These are phyloP conservation scores for Belonocnema kinseyi DNA, from an alignment of 1,140 invertebrate species.

Conservation along the genomic window DNA sequence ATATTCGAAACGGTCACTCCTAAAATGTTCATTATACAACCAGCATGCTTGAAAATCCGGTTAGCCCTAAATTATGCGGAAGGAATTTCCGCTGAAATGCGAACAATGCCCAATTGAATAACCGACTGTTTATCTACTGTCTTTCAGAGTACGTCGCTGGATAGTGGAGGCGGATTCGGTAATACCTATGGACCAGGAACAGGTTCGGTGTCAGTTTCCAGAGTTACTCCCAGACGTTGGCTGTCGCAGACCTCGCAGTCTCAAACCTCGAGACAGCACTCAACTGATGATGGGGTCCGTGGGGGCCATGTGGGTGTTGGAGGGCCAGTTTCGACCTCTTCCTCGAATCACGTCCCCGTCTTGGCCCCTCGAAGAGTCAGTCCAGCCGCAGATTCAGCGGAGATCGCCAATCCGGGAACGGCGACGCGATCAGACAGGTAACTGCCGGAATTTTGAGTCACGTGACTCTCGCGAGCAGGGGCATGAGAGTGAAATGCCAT, in stretches of 20 bases:
- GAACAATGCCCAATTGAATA: slow-evolving; percentile 4
- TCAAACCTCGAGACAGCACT: slow-evolving; percentile 66
- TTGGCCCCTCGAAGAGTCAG: slow-evolving; percentile 67
- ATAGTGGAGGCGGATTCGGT: slow-evolving; percentile 60
- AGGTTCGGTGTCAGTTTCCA: slow-evolving; percentile 52
- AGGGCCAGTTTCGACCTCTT: slow-evolving; percentile 62
- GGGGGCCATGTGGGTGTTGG: slow-evolving; percentile 62
- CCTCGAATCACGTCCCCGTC: slow-evolving; percentile 60
- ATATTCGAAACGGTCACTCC: no score
- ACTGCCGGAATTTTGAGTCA: slow-evolving; percentile 31
- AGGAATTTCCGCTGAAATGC: background rate
- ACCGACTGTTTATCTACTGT: slow-evolving; percentile 32
- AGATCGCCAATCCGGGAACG: slow-evolving; percentile 58
- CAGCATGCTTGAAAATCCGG: background rate
- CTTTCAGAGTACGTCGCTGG: slow-evolving; percentile 67
- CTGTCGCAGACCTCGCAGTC: slow-evolving; percentile 62
- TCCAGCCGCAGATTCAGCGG: slow-evolving; percentile 66
- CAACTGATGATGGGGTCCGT: slow-evolving; percentile 63
- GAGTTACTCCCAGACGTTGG: slow-evolving; percentile 63
- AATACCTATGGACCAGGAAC: slow-evolving; percentile 57
- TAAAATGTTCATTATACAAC: no score
- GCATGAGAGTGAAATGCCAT: background rate
- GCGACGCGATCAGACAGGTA: slow-evolving; percentile 62
- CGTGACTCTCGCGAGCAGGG: background rate
- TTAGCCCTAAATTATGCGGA: background rate